These are phyloP conservation scores for Coccyzus lansbergi DNA, from an alignment of 2,797 vertebrate genomes.

Conservation along the genomic window DNA sequence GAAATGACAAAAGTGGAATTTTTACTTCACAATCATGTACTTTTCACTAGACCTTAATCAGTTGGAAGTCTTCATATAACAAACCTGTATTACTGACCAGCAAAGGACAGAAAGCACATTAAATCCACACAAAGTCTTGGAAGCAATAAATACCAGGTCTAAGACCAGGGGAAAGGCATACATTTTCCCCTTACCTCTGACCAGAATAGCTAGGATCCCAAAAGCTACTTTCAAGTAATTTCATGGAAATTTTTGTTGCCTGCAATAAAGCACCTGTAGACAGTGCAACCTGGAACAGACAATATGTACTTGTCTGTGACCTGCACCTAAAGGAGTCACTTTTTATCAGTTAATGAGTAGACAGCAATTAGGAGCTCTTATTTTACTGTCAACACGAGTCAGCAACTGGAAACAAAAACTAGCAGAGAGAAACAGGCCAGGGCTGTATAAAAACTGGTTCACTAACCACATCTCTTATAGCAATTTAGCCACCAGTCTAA, in stretches of 20 bases:
- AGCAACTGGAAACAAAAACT: neutral
- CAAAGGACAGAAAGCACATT: neutral
- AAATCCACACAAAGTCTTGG: neutral
- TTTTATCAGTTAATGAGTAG: conserved; percentile 38
- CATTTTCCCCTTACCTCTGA: neutral
- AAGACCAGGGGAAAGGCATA: neutral
- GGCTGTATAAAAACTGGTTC: neutral
- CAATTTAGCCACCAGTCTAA: neutral
- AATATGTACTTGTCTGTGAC: neutral
- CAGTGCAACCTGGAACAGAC: neutral
- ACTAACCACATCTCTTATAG: neutral
- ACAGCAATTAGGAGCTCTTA: conserved; percentile 3
- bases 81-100: neutral
- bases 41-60: neutral
- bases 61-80: neutral
- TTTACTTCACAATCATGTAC: neutral
- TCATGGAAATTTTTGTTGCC: neutral
- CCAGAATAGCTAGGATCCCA: neutral
- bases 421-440: neutral
- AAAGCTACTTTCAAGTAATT: conserved; percentile 8
- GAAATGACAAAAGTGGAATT: neutral
- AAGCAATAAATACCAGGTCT: neutral
- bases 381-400: neutral
- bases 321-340: neutral
- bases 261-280: neutral